These are phyloP conservation scores for Danio choprae DNA, from an alignment of 2,797 vertebrate species.

Conservation along the genomic window DNA sequence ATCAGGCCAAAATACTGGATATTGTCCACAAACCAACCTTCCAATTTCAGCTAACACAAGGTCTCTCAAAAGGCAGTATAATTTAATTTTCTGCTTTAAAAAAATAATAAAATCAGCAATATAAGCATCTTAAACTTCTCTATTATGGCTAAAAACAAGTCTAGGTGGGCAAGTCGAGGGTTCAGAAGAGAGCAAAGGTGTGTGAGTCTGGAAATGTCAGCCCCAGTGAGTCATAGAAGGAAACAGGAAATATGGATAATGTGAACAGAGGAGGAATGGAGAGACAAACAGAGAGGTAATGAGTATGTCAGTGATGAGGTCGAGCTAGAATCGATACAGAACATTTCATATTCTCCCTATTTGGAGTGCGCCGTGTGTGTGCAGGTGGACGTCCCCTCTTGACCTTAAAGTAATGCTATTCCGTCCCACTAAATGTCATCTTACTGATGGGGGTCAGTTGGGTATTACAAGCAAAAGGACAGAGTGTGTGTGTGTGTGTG, in stretches of 20 bases:
- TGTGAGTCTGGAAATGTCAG: slow-evolving; percentile 56
- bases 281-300: slow-evolving; percentile 56
- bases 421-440: slow-evolving; percentile 61
- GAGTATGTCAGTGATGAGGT: slow-evolving; percentile 49
- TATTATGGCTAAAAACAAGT: background rate
- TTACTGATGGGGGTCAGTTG: slow-evolving; percentile 55
- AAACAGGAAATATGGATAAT: slow-evolving; percentile 35
- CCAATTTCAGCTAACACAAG: background rate
- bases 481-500: slow-evolving; percentile 41
- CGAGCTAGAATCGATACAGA: slow-evolving; percentile 55
- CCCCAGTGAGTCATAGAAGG: slow-evolving; percentile 45
- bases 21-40: background rate
- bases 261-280: slow-evolving; percentile 34
- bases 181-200: slow-evolving; percentile 16
- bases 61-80: background rate
- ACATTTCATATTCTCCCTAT: slow-evolving; percentile 42
- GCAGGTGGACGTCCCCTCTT: slow-evolving; percentile 30
- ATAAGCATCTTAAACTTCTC: background rate
- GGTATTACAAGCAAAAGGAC: slow-evolving; percentile 49
- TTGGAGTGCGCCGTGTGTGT: slow-evolving; percentile 28
- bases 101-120: no score
- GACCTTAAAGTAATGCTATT: slow-evolving; percentile 57
- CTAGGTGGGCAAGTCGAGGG: background rate
- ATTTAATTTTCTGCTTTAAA: background rate
- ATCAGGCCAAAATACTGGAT: background rate